Percentiles rank a stretch among this genome's conserved stretches.
phyloP scores from a whole-genome alignment of 2,888 invertebrate species.

The Agriopis aurantiaria region DNA sequence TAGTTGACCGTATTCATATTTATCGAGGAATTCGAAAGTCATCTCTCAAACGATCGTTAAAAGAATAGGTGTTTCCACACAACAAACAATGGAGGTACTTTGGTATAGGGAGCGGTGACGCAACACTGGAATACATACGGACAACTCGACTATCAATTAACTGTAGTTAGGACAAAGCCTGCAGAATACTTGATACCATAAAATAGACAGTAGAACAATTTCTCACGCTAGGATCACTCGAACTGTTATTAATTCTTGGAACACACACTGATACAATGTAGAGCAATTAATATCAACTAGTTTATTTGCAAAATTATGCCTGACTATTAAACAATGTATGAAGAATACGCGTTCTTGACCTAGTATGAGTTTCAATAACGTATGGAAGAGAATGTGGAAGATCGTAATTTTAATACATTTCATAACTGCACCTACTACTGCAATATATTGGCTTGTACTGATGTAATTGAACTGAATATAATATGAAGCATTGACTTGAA shows the following conservation, averaged over 20 bases:
- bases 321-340: slow-evolving; percentile 41
- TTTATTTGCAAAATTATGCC: slow-evolving; percentile 18
- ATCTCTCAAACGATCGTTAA: slow-evolving; percentile 51
- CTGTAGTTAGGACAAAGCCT: slow-evolving; percentile 54
- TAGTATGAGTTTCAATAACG: slow-evolving; percentile 40
- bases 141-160: slow-evolving; percentile 64
- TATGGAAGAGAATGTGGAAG: slow-evolving; percentile 45
- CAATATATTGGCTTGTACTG: slow-evolving; percentile 39
- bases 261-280: slow-evolving; percentile 38
- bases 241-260: slow-evolving; percentile 40
- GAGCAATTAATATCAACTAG: slow-evolving; percentile 47
- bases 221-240: slow-evolving; percentile 48
- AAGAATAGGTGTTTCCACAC: slow-evolving; percentile 64
- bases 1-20: slow-evolving; percentile 42
- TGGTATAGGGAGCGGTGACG: slow-evolving; percentile 58
- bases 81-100: slow-evolving; percentile 61
- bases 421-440: slow-evolving; percentile 34
- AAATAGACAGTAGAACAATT: slow-evolving; percentile 43
- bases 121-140: slow-evolving; percentile 58
- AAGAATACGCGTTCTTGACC: slow-evolving; percentile 52
- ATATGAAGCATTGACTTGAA: slow-evolving; percentile 24
- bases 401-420: slow-evolving; percentile 31
- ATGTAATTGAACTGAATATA: slow-evolving; percentile 29
- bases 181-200: slow-evolving; percentile 47
- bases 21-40: slow-evolving; percentile 55